Evolutionary conservation across 2,797 vertebrate genomes (phyloP).

Genomic region (Crotalus adamanteus): DNA sequence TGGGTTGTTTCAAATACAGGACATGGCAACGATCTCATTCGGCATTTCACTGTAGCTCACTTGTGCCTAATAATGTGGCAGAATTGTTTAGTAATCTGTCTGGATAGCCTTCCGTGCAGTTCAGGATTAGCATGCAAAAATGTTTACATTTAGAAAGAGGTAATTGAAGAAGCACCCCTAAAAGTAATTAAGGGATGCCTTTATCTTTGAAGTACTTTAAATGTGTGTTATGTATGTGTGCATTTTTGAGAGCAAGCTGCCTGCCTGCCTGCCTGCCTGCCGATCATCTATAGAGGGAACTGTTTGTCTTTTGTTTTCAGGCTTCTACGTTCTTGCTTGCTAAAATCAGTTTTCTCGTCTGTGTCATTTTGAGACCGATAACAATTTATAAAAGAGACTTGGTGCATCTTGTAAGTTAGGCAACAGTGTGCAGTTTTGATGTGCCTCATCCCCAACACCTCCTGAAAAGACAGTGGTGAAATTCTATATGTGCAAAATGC

Average conservation of each 20-base stretch:
- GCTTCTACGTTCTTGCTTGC: neutral
- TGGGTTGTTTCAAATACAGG: neutral
- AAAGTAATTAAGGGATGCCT: neutral
- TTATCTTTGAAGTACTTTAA: neutral
- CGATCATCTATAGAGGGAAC: neutral
- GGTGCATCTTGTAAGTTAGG: neutral
- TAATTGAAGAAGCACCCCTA: neutral
- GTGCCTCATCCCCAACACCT: neutral
- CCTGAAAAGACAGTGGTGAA: neutral
- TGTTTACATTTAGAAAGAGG: neutral
- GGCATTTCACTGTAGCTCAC: neutral
- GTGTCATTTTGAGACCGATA: neutral
- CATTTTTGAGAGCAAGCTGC: too few species aligned
- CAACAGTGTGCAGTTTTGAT: neutral
- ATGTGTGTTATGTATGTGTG: too few species aligned
- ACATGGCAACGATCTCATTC: fast-evolving
- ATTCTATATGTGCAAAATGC: neutral
- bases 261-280: too few species aligned
- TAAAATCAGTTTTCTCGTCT: neutral
- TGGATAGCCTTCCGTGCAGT: neutral
- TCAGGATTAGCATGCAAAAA: neutral
- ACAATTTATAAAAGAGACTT: neutral
- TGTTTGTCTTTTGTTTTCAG: neutral
- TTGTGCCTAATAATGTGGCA: neutral
- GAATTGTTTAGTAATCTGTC: neutral